A percentile compares a stretch with the other conserved stretches of the same genome.
phyloP scores from a whole-genome alignment of 2,797 vertebrate genomes.

The Lagodon rhomboides region DNA sequence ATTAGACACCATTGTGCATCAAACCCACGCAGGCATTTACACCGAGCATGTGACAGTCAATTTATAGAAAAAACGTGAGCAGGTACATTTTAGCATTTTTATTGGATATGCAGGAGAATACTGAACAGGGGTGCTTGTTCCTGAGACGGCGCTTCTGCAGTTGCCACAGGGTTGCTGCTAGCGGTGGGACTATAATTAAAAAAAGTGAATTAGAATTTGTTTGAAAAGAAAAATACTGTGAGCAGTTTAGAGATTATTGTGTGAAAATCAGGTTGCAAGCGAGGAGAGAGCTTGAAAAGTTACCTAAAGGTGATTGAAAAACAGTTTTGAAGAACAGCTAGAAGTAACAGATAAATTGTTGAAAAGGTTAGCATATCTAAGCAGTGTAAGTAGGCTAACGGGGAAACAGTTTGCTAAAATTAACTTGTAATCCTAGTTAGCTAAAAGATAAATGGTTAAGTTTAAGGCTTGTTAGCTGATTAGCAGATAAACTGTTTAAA shows the following conservation, averaged over 20 bases:
- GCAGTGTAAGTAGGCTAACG: no score
- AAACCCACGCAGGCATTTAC: constrained; percentile 44
- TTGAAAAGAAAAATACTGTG: background rate
- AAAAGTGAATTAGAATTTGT: background rate
- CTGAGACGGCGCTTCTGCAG: background rate
- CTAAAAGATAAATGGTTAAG: no score
- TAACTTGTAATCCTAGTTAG: no score
- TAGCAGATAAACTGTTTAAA: background rate
- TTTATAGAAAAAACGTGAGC: constrained; percentile 20
- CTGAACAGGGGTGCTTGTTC: background rate
- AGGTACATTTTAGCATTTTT: background rate
- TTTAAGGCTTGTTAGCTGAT: no score
- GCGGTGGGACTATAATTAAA: background rate
- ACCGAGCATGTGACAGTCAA: constrained; percentile 8
- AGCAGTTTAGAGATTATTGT: no score
- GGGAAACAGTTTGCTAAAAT: no score
- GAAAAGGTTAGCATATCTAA: no score
- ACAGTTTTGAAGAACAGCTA: background rate
- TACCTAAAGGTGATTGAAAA: background rate
- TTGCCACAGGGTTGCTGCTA: background rate
- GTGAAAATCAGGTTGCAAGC: background rate
- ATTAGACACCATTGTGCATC: constrained; percentile 43
- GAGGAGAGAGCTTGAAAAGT: background rate
- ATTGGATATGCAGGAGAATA: background rate
- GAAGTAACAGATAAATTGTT: background rate